Base-by-base conservation (phyloP, 1,140 invertebrate species). In the Acromyrmex heyeri region DNA sequence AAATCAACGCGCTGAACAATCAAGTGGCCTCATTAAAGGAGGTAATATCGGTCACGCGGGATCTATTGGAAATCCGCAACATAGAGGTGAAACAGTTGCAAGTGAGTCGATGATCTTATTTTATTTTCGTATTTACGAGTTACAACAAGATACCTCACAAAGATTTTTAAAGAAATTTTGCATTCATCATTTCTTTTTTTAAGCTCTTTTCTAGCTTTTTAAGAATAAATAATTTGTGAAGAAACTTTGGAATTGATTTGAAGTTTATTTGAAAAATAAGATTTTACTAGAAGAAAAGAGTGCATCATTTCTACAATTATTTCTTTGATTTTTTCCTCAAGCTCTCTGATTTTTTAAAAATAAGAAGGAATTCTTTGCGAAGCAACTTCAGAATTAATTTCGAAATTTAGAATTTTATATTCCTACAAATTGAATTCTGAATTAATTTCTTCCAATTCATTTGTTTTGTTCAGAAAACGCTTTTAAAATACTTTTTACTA, bases 21-120 rank as follows among this genome's bases (percentile, higher is more conserved):
- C 97, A 98, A 92, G 97, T 97, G 3, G 93, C 96, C 24, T 97
- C 97, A 2, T 94, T 98, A 27, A 97, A 97, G 93, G 97, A 98
- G 87, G 97, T 98, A 2, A 96, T 97, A 12, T 94, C 95, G 10
- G 97, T 98, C 61, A 98, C 97, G 1, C 97, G 97, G 91, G 97
- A 98, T 89, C 94, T 98, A 73, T 93, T 98, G 18, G 96, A 97
- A 82, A 97, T 98, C 5, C 96, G 97, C 72, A 98, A 97, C 88
- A 96, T 97, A 86, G 97, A 98, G 95, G 96, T 97, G 4, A 97
- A 97, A 50, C 97, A 97, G 93, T 96, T 98, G 87, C 96, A 97
- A 94, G 96, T 96, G 81, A 92, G 88, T 34, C 34, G 6, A 34
- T 7, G 6, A 34, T 75, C 50, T 67, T 8, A 53, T 7, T 67